Evolutionary conservation across 2,888 invertebrate species (phyloP), one percentile per base, ranked within the genome.

Genomic region (Xylophagus ater): DNA sequence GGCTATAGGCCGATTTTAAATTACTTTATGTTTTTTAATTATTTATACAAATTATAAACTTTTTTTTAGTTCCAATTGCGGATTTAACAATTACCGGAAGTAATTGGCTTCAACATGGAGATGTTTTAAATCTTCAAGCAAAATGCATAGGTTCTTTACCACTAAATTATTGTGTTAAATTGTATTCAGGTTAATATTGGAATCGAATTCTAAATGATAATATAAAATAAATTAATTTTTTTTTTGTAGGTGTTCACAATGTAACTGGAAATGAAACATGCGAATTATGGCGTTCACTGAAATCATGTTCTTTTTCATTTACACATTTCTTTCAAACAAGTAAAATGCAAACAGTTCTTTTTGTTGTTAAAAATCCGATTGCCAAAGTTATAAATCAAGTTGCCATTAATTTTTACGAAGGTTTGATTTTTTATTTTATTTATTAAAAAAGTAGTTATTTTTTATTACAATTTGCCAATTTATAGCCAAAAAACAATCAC

Each of bases 81-180:
- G 73, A 75, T 41, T 68, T 88, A 7, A 75, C 74, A 34, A 73
- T 83, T 2, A 74, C 70, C 3, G 89, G 88, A 0, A 74, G 76
- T 40, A 81, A 81, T 53, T 89, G 89, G 87, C 67, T 90, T 21
- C 76, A 83, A 51, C 83, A 82, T 43, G 87, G 86, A 21, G 85
- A 86, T 38, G 65, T 87, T 31, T 61, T 89, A 18, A 72, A 76
- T 39, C 59, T 90, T 7, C 69, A 74, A 47, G 73, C 83, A 4
- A 73, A 73, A 25, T 90, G 86, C 53, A 70, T 74, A 19, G 90
- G 89, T 0, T 80, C 86, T 0, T 70, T 74, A 0, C 81, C 81
- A 0, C 81, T 82, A 52, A 53, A 71, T 31, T 81, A 81, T 56
- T 90, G 90, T 54, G 68, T 76, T 29, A 58, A 70, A 34, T 76